Evolutionary conservation across 2,888 invertebrate species (phyloP), one percentile per base, ranked within the genome.

Genomic region (Scaptomyza tumidula): DNA sequence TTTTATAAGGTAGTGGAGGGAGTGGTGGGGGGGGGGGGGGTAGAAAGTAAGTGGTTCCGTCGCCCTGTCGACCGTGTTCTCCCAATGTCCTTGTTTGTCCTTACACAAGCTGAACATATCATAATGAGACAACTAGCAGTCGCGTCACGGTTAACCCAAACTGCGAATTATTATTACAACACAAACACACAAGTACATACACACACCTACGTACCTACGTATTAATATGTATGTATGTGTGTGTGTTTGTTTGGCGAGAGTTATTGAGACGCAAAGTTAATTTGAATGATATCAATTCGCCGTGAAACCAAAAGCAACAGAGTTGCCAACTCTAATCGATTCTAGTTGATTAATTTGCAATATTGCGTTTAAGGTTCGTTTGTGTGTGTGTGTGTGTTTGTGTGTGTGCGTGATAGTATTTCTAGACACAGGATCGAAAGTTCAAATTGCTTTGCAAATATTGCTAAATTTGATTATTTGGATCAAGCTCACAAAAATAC

Each of bases 121-220:
- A 81, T 86, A 88, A 84, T 82, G 78, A 80, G 77, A 75, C 78
- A 88, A 80, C 78, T 80, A 72, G 75, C 69, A 75, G 73, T 68
- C 72, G 71, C 79, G 72, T 67, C 74, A 73, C 62, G 78, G 73
- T 41, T 41, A 37, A 44, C 61, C 52, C 61, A 56, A 61, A 58
- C 75, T 58, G 19, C 31, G 43, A 19, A 35, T 24, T 19, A 31
- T 29, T 35, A 19, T 16, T 35, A 19, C 13, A n/a, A 16, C 41
- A 41, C 16, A 41, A 10, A 37, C 37, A 37, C n/a, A 37, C 13
- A 41, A 19, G 2, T 4, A 39, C 14, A 9, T 3, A 39, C 37
- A 39, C 14, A 39, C 37, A 39, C n/a, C n/a, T 7, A 14, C 37
- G 14, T 6, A 39, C 37, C 2, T 10, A 39, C 39, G 14, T 19